These are phyloP conservation scores for Astropecten irregularis DNA, from an alignment of 53 echinoderm and acorn worm species.

Conservation along the genomic window DNA sequence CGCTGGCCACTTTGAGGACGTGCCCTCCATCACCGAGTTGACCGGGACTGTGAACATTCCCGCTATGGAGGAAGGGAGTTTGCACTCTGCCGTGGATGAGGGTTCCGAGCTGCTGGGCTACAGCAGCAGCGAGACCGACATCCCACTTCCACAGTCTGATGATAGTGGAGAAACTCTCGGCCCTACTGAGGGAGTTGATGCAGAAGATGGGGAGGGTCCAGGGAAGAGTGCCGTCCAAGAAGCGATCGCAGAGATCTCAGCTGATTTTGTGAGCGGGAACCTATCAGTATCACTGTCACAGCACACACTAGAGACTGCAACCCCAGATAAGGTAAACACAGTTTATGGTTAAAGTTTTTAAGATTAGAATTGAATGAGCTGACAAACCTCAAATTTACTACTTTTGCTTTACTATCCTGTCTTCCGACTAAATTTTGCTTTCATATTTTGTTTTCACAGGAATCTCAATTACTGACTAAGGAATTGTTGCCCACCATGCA, in stretches of 20 bases:
- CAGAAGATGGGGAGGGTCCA: conserved; percentile 2
- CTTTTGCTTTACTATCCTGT: not conserved
- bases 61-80: conserved; percentile 52
- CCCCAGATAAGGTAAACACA: conserved; percentile 18
- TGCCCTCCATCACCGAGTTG: conserved; percentile 6
- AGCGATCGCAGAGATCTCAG: conserved; percentile 78
- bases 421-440: not conserved
- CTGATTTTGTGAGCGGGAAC: conserved; percentile 81
- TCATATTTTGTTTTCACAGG: conserved; percentile 6
- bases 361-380: too few relatives aligned
- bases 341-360: not conserved
- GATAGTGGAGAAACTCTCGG: conserved; percentile 19
- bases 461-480: conserved; percentile 48
- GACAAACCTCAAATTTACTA: not conserved
- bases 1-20: conserved; percentile 58
- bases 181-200: not conserved
- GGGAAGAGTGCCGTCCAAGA: conserved; percentile 64
- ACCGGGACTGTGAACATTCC: conserved; percentile 61
- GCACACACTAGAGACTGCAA: conserved; percentile 53
- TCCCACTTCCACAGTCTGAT: conserved; percentile 65
- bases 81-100: conserved; percentile 76
- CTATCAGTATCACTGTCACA: conserved; percentile 76
- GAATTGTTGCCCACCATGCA: conserved; percentile 47
- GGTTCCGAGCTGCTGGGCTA: conserved; percentile 50
- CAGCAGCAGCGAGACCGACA: conserved; percentile 82